Percentiles rank a stretch among this genome's conserved stretches.
These are phyloP conservation scores for Orthosia cruda DNA, from an alignment of 2,888 invertebrate genomes.

Conservation along the genomic window DNA sequence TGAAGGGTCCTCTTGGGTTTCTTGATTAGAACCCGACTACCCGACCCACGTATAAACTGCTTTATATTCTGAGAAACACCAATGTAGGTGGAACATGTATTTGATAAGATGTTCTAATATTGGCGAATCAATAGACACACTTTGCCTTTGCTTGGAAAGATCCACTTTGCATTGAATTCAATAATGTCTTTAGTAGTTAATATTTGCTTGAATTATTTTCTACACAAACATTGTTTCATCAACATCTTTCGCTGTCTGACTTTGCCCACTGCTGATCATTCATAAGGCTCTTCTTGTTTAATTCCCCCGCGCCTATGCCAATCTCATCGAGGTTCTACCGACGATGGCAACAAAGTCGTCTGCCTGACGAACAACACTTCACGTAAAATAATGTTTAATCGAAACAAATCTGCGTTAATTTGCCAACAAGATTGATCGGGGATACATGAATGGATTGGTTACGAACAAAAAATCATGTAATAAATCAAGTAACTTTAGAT, in stretches of 20 bases:
- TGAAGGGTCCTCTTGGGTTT: neutral
- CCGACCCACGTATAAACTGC: slow-evolving; percentile 17
- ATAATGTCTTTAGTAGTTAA: no score
- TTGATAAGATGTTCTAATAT: slow-evolving; percentile 7
- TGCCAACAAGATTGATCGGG: no score
- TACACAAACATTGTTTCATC: neutral
- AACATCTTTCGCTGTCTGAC: no score
- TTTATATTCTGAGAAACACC: slow-evolving; percentile 13
- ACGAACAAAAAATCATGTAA: neutral
- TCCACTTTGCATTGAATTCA: neutral
- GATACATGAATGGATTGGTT: neutral
- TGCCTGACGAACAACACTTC: no score
- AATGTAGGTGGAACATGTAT: neutral
- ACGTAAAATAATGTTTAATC: no score
- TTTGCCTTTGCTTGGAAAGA: neutral
- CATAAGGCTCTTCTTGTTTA: no score
- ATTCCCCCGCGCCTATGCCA: no score
- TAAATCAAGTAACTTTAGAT: neutral
- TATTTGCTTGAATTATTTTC: neutral
- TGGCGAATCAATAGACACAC: neutral
- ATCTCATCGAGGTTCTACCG: no score
- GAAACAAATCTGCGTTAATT: no score
- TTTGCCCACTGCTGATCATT: no score
- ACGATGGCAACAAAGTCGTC: no score
- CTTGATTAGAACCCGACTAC: slow-evolving; percentile 17